Percentiles rank a stretch among this genome's conserved stretches.
These are phyloP conservation scores for Lissonota sp. DNA, from an alignment of 2,888 invertebrate genomes.

Conservation along the genomic window DNA sequence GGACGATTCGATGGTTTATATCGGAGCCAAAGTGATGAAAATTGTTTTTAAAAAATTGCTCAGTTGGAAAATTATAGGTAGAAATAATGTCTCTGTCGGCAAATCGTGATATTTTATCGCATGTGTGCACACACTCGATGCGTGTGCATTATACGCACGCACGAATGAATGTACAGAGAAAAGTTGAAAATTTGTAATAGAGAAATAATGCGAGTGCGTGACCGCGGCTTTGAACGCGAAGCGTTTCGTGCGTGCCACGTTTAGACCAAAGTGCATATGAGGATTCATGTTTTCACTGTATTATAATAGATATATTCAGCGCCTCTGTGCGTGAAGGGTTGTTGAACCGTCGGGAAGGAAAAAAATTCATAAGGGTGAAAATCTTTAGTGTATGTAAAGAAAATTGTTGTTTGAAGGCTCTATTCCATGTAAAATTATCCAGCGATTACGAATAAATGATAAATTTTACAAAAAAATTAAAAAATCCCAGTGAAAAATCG, in stretches of 20 bases:
- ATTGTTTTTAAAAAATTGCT: not conserved
- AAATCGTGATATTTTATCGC: slow-evolving; percentile 33
- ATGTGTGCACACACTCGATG: not conserved
- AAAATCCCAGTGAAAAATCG: no score
- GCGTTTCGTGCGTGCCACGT: slow-evolving; percentile 36
- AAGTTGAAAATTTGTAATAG: slow-evolving; percentile 6
- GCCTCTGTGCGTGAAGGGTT: not conserved
- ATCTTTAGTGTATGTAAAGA: not conserved
- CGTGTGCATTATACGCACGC: slow-evolving; percentile 16
- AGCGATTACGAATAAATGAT: not conserved
- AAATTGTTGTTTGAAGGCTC: not conserved
- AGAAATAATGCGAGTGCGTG: slow-evolving; percentile 54
- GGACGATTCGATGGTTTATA: no score
- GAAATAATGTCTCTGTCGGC: slow-evolving; percentile 32
- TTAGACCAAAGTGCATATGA: slow-evolving; percentile 25
- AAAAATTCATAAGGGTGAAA: not conserved
- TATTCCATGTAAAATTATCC: not conserved
- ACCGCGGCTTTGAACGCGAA: slow-evolving; percentile 34
- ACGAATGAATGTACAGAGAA: slow-evolving; percentile 10
- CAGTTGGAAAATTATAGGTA: not conserved
- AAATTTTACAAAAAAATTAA: no score
- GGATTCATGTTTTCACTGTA: slow-evolving; percentile 2
- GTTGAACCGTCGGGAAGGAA: slow-evolving; percentile 14
- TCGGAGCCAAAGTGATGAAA: not conserved
- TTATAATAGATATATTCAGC: not conserved